Evolutionary conservation across 2,797 vertebrate species (phyloP), one percentile per base, ranked within the genome.

Genomic region (Gymnodraco acuticeps): DNA sequence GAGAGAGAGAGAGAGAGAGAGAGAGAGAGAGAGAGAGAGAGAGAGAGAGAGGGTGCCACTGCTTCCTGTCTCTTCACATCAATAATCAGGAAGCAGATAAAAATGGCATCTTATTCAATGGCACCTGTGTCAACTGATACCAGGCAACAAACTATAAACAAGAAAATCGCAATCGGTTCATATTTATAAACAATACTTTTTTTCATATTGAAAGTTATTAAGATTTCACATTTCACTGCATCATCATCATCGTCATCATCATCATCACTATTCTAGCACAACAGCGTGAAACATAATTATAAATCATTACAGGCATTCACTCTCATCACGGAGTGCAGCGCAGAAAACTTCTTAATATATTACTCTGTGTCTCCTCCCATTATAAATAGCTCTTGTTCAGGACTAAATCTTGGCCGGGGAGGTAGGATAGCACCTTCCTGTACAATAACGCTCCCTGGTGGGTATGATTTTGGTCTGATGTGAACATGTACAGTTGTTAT

Each of bases 351-450:
- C 79, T 91, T 90, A 94, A 95, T 95, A 96, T 95, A 96, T 96
- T 95, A 96, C 93, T 95, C 91, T 95, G 90, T 91, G 87, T 94
- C 90, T 93, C 91, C 93, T 89, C 91, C 91, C 89, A 73, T 83
- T 88, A 95, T 95, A 95, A 95, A 96, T 95, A 95, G 93, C 89
- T 95, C 93, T 95, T 92, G 83, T 89, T 92, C 81, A 75, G 81
- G 84, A 91, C 80, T 86, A 82, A 72, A 79, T 87, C 89, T 84
- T 68, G 82, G 71, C 85, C 69, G 68, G 84, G 84, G 83, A 85
- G 89, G 85, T 59, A 70, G 87, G 87, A 91, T 84, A 89, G 90
- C 92, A 87, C 89, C 88, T 78, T 88, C 78, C 81, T 89, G 83
- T 84, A 90, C 89, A 85, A 58, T 61, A 82, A 82, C 70, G 59